Conservation (phyloP, 2,888 invertebrate species). For the Hirtodrosophila histrioides region DNA sequence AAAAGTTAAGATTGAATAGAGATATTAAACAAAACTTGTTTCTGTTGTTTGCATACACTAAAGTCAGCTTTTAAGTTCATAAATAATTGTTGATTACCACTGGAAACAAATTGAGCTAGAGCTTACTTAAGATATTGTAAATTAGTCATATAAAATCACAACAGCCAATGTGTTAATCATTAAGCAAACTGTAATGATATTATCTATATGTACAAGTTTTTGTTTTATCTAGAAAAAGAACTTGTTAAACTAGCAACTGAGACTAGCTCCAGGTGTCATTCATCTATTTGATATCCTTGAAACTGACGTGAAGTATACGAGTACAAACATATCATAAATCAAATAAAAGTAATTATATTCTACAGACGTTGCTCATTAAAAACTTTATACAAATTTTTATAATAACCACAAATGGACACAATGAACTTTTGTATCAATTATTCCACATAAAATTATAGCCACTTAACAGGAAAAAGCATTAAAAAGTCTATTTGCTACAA, state of each 20-base stretch:
- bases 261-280: not conserved
- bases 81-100: not conserved
- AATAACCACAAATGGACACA: constrained; percentile 2
- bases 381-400: not conserved
- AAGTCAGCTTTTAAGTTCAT: not conserved
- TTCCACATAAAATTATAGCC: constrained; percentile 4
- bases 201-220: constrained; percentile 1
- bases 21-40: constrained; percentile 29
- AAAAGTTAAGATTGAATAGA: constrained; percentile 7
- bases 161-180: constrained; percentile 22
- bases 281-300: constrained; percentile 18
- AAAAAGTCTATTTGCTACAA: constrained; percentile 6
- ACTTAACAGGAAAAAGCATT: constrained; percentile 6
- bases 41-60: not conserved
- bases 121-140: not conserved
- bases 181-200: constrained; percentile 13
- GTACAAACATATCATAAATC: not conserved
- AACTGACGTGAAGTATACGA: too few species aligned
- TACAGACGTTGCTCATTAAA: not conserved
- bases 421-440: constrained; percentile 23
- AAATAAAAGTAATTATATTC: not conserved
- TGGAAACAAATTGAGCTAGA: constrained; percentile 1
- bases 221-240: not conserved
- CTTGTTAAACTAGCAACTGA: too few species aligned
- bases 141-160: constrained; percentile 3